phyloP scores from a whole-genome alignment of 2,888 invertebrate species.

The Oligia latruncula region DNA sequence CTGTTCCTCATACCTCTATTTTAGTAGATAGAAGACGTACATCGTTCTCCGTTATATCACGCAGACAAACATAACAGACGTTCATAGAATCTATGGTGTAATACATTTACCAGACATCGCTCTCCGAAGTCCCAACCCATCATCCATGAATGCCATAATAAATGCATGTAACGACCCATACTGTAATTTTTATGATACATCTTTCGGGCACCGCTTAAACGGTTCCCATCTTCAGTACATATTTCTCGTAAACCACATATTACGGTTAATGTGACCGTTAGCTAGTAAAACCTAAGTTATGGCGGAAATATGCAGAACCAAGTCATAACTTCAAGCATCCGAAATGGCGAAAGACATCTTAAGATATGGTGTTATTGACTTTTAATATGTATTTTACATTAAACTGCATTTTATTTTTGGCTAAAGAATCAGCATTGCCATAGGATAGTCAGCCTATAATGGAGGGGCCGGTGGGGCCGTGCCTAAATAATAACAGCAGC shows the following conservation, averaged over 20 bases:
- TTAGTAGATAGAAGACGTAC: background rate
- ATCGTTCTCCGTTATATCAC: background rate
- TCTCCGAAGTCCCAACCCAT: background rate
- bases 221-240: slow-evolving; percentile 70
- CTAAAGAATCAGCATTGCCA: background rate
- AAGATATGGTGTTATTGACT: slow-evolving; percentile 54
- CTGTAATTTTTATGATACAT: slow-evolving; percentile 80
- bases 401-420: background rate
- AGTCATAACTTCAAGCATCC: slow-evolving; percentile 68
- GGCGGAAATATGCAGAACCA: slow-evolving; percentile 77
- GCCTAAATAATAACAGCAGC: too few relatives aligned
- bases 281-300: slow-evolving; percentile 78
- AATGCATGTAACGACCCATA: slow-evolving; percentile 47
- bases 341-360: slow-evolving; percentile 55
- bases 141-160: slow-evolving; percentile 32
- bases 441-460: too few relatives aligned
- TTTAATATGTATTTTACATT: slow-evolving; percentile 40
- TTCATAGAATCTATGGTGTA: slow-evolving; percentile 12
- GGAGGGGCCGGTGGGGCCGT: too few relatives aligned
- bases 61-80: background rate
- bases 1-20: too few relatives aligned
- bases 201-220: slow-evolving; percentile 68
- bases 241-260: slow-evolving; percentile 81
- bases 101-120: slow-evolving; percentile 23
- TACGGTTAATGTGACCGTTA: slow-evolving; percentile 78